Evolutionary conservation across 35 echinoderm and acorn worm species (phyloP).

Genomic region (Hemicentrotus pulcherrimus): DNA sequence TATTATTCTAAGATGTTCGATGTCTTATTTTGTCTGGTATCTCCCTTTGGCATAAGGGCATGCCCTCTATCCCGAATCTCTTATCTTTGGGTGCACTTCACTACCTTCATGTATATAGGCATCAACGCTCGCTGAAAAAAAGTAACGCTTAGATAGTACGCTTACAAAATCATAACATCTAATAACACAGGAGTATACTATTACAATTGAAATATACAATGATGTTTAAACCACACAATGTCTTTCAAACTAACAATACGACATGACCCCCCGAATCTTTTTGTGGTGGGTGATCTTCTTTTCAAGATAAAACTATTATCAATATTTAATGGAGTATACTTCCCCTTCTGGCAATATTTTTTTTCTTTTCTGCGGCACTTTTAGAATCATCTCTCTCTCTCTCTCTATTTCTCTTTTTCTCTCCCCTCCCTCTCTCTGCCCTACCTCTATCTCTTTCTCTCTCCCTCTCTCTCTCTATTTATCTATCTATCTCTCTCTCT

Average conservation of each 20-base stretch:
- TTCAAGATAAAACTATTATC: neutral
- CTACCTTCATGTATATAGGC: neutral
- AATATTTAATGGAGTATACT: neutral
- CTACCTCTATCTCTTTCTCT: neutral
- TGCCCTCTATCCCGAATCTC: neutral
- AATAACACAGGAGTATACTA: neutral
- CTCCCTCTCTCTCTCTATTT: neutral
- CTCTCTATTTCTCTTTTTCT: neutral
- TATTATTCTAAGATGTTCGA: neutral
- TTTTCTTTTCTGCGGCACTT: neutral
- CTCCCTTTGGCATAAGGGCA: neutral
- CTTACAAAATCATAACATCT: neutral
- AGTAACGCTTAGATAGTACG: neutral
- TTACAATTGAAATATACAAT: neutral
- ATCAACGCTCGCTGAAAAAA: neutral
- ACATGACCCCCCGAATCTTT: neutral
- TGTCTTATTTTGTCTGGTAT: neutral
- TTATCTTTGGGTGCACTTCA: neutral
- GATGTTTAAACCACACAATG: neutral
- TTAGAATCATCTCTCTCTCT: neutral
- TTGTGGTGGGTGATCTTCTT: neutral
- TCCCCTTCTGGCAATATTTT: neutral
- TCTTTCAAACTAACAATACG: neutral
- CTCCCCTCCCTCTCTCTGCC: neutral
- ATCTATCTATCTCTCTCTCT: neutral